Conservation (phyloP, 2,797 vertebrate genomes). For the Streptopelia turtur region DNA sequence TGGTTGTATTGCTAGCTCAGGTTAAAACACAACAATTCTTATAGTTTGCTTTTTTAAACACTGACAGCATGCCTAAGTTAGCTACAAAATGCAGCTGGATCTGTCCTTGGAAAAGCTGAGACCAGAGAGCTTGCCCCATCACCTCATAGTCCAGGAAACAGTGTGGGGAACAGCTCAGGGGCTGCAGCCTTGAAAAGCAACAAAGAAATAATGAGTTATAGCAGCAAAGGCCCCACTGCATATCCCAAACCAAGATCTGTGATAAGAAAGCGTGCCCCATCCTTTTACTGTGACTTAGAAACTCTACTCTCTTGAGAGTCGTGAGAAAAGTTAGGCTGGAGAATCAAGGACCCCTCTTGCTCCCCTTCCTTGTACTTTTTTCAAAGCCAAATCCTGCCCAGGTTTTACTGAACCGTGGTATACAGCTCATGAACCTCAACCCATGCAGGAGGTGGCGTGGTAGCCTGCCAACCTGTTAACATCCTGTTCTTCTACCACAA, state of each 20-base stretch:
- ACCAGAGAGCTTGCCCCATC: neutral
- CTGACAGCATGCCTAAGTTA: accelerated
- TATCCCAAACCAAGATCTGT: neutral
- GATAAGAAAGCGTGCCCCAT: neutral
- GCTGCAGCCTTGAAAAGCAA: neutral
- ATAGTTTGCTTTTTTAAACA: neutral
- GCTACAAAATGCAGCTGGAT: neutral
- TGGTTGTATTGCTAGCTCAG: too few species aligned
- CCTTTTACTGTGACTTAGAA: neutral
- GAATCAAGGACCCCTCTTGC: neutral
- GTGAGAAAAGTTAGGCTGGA: neutral
- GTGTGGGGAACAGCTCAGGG: neutral
- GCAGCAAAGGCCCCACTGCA: neutral
- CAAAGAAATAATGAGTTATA: neutral
- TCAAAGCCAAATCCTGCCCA: neutral
- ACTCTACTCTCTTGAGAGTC: neutral
- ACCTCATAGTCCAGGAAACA: neutral
- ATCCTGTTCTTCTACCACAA: neutral
- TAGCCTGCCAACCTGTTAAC: neutral
- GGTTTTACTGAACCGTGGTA: neutral
- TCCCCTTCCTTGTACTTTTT: neutral
- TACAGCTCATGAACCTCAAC: neutral
- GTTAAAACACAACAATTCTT: neutral
- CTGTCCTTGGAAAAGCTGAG: neutral
- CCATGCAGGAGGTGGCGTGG: accelerated